Evolutionary conservation across 2,888 invertebrate genomes (phyloP).

Genomic region (Theristus sp.): DNA sequence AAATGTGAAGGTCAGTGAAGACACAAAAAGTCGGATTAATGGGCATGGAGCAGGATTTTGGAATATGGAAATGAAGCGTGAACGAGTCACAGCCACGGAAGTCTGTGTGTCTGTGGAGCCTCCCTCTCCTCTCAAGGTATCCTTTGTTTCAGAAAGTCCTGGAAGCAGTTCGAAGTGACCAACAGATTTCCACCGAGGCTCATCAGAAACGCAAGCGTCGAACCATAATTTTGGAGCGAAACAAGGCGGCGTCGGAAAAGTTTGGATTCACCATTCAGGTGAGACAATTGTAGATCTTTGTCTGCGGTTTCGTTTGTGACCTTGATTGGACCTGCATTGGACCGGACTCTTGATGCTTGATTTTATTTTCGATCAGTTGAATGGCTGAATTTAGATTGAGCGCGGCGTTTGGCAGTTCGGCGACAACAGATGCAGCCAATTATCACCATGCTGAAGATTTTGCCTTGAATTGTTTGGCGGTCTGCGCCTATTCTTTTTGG

Average conservation of each 20-base stretch:
- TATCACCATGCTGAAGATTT: too few relatives aligned
- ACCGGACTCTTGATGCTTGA: neutral
- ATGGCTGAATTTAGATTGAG: too few relatives aligned
- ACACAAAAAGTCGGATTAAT: too few relatives aligned
- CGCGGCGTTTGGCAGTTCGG: neutral
- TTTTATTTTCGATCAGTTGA: neutral
- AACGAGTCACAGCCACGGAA: neutral
- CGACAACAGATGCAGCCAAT: too few relatives aligned
- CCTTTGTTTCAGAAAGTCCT: constrained; percentile 34
- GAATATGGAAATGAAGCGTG: neutral
- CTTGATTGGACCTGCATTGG: too few relatives aligned
- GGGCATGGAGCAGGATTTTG: too few relatives aligned
- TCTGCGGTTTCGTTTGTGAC: neutral
- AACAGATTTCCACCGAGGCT: constrained; percentile 48
- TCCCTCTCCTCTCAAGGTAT: too few relatives aligned
- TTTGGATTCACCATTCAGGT: constrained; percentile 83
- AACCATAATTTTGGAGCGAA: constrained; percentile 59
- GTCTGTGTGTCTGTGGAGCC: too few relatives aligned
- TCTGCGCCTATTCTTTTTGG: too few relatives aligned
- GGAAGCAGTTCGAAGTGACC: constrained; percentile 53
- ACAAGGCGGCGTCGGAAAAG: constrained; percentile 63
- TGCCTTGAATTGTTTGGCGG: too few relatives aligned
- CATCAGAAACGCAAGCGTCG: constrained; percentile 70
- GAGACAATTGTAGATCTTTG: constrained; percentile 9
- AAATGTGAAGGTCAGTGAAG: neutral